Conservation (phyloP, 2,797 vertebrate species). For the Menidia menidia region DNA sequence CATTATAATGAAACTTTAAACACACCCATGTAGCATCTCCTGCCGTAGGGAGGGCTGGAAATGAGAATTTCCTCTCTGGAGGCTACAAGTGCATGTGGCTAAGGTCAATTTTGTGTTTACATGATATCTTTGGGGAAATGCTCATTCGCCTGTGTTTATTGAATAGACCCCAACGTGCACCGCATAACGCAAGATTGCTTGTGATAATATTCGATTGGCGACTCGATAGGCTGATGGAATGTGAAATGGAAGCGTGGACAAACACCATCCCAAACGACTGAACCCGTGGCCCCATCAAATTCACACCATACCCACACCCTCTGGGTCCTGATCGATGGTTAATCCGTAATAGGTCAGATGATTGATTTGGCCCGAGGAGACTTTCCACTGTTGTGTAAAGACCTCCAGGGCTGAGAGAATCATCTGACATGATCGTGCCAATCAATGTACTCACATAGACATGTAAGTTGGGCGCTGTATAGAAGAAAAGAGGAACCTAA, state of each 20-base stretch:
- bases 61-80: background rate
- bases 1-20: constrained; percentile 4
- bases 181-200: background rate
- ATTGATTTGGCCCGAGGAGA: constrained; percentile 30
- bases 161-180: background rate
- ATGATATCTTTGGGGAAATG: background rate
- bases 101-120: constrained; percentile 8
- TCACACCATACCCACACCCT: constrained; percentile 6
- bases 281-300: background rate
- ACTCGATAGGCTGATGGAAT: background rate
- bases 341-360: constrained; percentile 3
- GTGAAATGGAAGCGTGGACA: background rate
- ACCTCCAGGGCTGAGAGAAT: constrained; percentile 24
- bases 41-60: background rate
- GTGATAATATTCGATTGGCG: background rate
- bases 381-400: constrained; percentile 31
- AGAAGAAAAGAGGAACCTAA: background rate
- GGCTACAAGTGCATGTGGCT: background rate
- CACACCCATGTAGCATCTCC: no score
- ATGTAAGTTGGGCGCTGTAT: background rate
- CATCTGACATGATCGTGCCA: background rate
- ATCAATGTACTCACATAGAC: background rate
- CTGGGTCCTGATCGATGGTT: constrained; percentile 21
- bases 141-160: background rate
- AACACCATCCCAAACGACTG: background rate